Base-by-base conservation (phyloP, 2,888 invertebrate species). In the Plebejus argus region DNA sequence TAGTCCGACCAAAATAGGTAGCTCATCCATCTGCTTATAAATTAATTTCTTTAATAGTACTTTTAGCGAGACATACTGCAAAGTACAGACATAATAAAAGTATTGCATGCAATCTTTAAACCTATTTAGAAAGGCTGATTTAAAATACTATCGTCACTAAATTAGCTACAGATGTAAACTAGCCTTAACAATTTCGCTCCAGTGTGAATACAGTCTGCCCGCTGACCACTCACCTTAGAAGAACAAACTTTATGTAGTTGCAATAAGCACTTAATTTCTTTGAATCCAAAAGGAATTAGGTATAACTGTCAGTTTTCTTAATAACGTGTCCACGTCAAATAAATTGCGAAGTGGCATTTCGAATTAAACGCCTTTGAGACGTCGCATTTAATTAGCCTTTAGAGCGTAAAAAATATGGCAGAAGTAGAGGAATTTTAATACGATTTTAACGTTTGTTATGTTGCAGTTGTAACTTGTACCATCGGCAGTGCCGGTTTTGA, bases 261-360 rank as follows among this genome's bases (percentile, higher is more conserved):
- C 66, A 66, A 28, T 33, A 33, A 66, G 28, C 4, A 66, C 66
- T 66, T 0, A 66, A 33, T 15, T 66, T 1, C 28, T 18, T 66
- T 66, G 28, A 15, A 33, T 28, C 6, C 23, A 33, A 66, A 66
- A 66, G 28, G 45, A 53, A 70, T 76, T 76, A 61, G 33, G 49
- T 66, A 28, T 70, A 49, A 61, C 76, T 88, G 87, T 87, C 86
- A 85, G 87, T 91, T 88, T 89, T 86, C 86, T 84, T 84, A 88
- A 86, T 87, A 88, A 88, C 84, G 86, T 87, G 86, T 86, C 84
- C 85, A 85, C 88, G 90, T 88, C 88, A 89, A 84, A 86, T 89
- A 84, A 53, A 33, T 79, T 78, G 35, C 78, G 80, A 81, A 84
- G 83, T 84, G 84, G 70, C 84, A 84, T 88, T 86, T 88, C 86